These are phyloP conservation scores for Dorcus hopei DNA, from an alignment of 2,888 invertebrate species.

Conservation along the genomic window DNA sequence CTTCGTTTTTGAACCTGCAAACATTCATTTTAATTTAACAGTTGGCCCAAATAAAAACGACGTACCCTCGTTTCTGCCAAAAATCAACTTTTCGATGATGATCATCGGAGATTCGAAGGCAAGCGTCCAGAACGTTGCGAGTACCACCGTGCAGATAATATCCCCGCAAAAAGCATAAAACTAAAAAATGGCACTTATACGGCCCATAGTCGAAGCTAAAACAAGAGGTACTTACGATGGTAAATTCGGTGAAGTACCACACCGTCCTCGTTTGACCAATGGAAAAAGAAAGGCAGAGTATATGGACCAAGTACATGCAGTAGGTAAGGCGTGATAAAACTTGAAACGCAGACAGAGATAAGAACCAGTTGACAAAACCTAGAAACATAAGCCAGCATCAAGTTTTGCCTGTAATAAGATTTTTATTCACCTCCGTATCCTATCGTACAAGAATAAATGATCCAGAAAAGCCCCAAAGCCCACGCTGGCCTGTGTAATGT, in stretches of 20 bases:
- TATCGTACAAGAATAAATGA: constrained; percentile 26
- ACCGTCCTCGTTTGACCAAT: constrained; percentile 28
- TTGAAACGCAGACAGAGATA: constrained; percentile 54
- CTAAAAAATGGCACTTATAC: constrained; percentile 26
- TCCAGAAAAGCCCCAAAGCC: constrained; percentile 25
- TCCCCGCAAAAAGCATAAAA: constrained; percentile 50
- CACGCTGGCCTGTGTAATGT: constrained; percentile 23
- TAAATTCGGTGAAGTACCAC: constrained; percentile 31
- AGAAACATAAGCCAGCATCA: constrained; percentile 6
- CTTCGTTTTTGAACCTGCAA: too few species aligned
- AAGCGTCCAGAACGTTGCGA: constrained; percentile 48
- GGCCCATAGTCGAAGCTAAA: too few species aligned
- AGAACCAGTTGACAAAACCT: constrained; percentile 55
- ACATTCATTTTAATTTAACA: too few species aligned
- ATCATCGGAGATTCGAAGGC: constrained; percentile 52
- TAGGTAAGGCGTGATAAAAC: constrained; percentile 55
- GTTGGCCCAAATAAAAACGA: too few species aligned
- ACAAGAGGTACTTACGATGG: constrained; percentile 28
- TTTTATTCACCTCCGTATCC: constrained; percentile 24
- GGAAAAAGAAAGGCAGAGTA: constrained; percentile 38
- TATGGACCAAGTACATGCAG: constrained; percentile 55
- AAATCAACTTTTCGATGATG: constrained; percentile 46
- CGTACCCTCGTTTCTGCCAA: constrained; percentile 5
- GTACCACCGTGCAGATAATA: constrained; percentile 43
- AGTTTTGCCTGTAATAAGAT: not conserved